phyloP scores from a whole-genome alignment of 2,888 invertebrate species.

The Phyllotreta striolata region DNA sequence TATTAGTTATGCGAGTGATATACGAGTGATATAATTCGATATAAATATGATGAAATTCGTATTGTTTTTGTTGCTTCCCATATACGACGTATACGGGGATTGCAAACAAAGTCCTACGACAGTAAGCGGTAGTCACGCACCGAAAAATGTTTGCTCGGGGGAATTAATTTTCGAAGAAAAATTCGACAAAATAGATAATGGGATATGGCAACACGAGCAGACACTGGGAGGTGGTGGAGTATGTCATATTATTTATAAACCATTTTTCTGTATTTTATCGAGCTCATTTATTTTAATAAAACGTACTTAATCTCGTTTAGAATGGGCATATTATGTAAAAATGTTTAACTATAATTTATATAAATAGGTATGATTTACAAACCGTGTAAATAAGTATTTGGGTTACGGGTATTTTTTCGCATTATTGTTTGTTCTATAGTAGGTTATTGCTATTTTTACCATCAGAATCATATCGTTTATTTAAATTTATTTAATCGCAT shows the following conservation, averaged over 20 bases:
- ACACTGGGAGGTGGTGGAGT: constrained; percentile 68
- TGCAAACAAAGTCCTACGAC: constrained; percentile 30
- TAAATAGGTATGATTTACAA: background rate
- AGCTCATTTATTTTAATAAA: no score
- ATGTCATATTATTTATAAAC: constrained; percentile 50
- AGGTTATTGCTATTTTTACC: no score
- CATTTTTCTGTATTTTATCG: no score
- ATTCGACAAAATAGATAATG: constrained; percentile 67
- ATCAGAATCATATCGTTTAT: no score
- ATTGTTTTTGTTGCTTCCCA: background rate
- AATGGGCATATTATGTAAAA: background rate
- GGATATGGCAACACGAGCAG: constrained; percentile 72
- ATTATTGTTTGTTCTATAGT: no score
- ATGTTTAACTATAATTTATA: no score
- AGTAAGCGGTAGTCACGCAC: constrained; percentile 34
- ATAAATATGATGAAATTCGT: constrained; percentile 1
- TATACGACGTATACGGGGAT: constrained; percentile 4
- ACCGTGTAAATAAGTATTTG: no score
- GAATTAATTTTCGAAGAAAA: constrained; percentile 70
- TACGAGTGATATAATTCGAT: no score
- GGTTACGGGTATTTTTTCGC: no score
- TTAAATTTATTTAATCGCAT: no score
- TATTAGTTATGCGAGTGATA: no score
- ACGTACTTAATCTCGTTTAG: no score
- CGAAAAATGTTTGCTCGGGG: constrained; percentile 62